phyloP scores from a whole-genome alignment of 2,113 vertebrate genomes.

The Oplegnathus fasciatus region DNA sequence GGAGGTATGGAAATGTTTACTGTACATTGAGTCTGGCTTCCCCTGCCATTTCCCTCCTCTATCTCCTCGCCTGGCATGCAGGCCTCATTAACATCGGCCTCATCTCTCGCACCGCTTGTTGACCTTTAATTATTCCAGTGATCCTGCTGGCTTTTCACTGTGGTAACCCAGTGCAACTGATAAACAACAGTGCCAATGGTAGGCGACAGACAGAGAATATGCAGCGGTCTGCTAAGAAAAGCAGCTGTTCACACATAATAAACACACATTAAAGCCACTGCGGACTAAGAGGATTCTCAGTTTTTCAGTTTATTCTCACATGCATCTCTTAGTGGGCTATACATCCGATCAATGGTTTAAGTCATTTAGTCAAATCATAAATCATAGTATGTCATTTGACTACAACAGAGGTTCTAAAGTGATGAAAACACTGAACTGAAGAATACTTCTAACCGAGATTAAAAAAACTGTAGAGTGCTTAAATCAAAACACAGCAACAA shows the following conservation, averaged over 20 bases:
- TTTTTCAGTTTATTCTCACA: background rate
- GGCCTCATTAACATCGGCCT: slow-evolving; percentile 81
- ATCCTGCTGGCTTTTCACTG: slow-evolving; percentile 83
- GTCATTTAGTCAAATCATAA: too few species aligned
- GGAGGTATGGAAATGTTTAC: slow-evolving; percentile 43
- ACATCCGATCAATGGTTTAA: background rate
- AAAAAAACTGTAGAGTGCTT: background rate
- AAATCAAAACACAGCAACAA: background rate
- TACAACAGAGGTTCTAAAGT: background rate
- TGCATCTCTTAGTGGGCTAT: background rate
- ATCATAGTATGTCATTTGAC: background rate
- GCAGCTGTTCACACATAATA: background rate
- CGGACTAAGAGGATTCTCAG: background rate
- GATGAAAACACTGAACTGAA: background rate
- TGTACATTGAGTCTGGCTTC: slow-evolving; percentile 44
- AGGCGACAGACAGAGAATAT: slow-evolving; percentile 23
- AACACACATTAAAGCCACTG: background rate
- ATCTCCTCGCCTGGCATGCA: slow-evolving; percentile 66
- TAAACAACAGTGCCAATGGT: slow-evolving; percentile 60
- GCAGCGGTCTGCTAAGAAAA: slow-evolving; percentile 16
- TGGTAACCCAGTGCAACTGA: slow-evolving; percentile 70
- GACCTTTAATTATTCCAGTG: slow-evolving; percentile 87
- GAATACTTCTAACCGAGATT: too few species aligned
- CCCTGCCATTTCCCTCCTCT: slow-evolving; percentile 68
- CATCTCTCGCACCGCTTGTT: slow-evolving; percentile 75